Evolutionary conservation across 1,140 invertebrate species (phyloP), one percentile per base, ranked within the genome.

Genomic region (Drosophila ficusphila): DNA sequence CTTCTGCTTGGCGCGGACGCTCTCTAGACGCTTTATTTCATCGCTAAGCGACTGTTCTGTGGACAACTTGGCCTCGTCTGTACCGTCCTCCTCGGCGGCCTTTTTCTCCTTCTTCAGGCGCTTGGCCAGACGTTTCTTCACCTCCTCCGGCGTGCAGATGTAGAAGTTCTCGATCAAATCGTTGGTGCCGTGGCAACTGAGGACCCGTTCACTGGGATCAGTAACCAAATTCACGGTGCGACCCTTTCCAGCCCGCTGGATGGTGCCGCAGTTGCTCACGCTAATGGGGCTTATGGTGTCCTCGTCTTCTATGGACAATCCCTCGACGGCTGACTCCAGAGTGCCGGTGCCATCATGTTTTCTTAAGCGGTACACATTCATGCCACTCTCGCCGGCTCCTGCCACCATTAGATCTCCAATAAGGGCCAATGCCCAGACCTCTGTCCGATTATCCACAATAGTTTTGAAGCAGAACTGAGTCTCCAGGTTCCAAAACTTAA

Each of bases 401-500:
- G 97, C 97, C 16, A 99, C 94, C 61, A 99, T 92, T 86, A 97
- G 95, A 65, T 94, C 93, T 72, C 96, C 96, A 71, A 97, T 92
- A 88, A 95, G 95, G 18, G 96, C 89, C 23, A 99, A 90, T n/a
- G 94, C 93, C 95, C 97, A 99, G 21, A 99, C 95, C 92, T 97
- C 96, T 62, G 95, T 94, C 89, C 94, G 93, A 92, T 97, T 95
- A 51, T 95, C 95, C 39, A 95, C 94, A 14, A 99, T 92, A 6
- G 99, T 99, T 91, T 97, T 96, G 81, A 99, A 99, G 92, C 98
- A 99, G 89, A 98, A 97, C 81, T 98, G 96, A 18, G 96, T 98
- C 67, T 97, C 95, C 51, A 99, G 92, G 93, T 99, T 97, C 98
- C 98, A 99, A 90, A 99, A 98, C 90, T 99, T 99, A 0, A 99